Evolutionary conservation across 2,797 vertebrate genomes (phyloP), one percentile per base, ranked within the genome.

Genomic region (Cyclura pinguis): DNA sequence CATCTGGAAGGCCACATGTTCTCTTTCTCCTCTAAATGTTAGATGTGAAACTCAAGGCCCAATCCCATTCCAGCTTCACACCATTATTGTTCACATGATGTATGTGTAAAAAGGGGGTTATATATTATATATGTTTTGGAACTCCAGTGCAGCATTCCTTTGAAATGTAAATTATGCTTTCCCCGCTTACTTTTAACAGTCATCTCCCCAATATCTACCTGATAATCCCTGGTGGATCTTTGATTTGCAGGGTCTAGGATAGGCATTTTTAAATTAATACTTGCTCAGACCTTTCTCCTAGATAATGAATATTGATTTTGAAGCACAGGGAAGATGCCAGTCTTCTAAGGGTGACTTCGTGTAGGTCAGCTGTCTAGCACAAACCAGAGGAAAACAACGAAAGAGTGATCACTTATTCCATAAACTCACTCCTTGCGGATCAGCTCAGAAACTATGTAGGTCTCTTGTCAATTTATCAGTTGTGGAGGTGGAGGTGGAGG

Each of bases 201-300:
- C 64, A 14, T 62, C 38, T 86, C 85, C 7, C 57, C 29, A 32
- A 59, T 86, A 86, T 32, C 52, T 55, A 59, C 27, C 7, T 57
- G 52, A 76, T 76, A 86, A 86, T 59, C 35, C 35, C 35, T 59
- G 13, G 24, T 42, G 52, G 85, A 77, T 59, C 73, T 35, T 50
- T 62, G 55, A 38, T 86, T 74, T 86, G 35, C 22, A 59, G 52
- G 73, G 38, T 76, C 72, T 62, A 59, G 72, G 38, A 22, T 42
- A 29, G 35, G 85, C 29, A 29, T 84, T 67, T 84, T 67, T 29
- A 84, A 47, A 84, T 67, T 84, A 84, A 84, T 67, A 84, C 82
- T 74, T 76, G 52, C 50, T 35, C n/a, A 57, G 32, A 57, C 72
- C n/a, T 74, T 74, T 86, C 72, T 59, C 22, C 52, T 57, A 27